Evolutionary conservation across 2,113 vertebrate species (phyloP).

Genomic region (Enhydra lutris): DNA sequence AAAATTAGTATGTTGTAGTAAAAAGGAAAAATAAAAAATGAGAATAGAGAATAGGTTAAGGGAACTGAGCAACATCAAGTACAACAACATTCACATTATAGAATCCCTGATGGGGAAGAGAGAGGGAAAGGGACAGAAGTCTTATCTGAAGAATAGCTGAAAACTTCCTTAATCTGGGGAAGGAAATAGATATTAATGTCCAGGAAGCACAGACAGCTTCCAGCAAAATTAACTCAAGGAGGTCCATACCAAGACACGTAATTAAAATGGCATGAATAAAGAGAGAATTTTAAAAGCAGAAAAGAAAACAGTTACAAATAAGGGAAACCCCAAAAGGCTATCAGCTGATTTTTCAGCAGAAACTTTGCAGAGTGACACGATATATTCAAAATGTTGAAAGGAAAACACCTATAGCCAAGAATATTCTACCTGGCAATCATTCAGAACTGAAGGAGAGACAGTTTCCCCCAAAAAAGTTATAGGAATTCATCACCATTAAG

Average conservation of each 20-base stretch:
- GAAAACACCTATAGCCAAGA: background rate
- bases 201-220: background rate
- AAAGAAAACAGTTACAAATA: background rate
- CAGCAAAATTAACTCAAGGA: background rate
- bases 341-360: background rate
- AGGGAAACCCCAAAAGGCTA: background rate
- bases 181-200: background rate
- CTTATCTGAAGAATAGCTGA: background rate
- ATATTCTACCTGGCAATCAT: background rate
- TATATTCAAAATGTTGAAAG: background rate
- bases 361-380: background rate
- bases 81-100: background rate
- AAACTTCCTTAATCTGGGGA: background rate
- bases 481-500: background rate
- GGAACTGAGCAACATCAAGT: background rate
- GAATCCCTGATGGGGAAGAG: background rate
- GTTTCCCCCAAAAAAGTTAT: background rate
- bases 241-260: background rate
- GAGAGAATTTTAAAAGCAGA: background rate
- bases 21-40: background rate
- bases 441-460: background rate
- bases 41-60: background rate
- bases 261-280: background rate
- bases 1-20: background rate
- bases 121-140: background rate